These are phyloP conservation scores for Drosophila carrolli DNA, from an alignment of 1,140 invertebrate genomes.

Conservation along the genomic window DNA sequence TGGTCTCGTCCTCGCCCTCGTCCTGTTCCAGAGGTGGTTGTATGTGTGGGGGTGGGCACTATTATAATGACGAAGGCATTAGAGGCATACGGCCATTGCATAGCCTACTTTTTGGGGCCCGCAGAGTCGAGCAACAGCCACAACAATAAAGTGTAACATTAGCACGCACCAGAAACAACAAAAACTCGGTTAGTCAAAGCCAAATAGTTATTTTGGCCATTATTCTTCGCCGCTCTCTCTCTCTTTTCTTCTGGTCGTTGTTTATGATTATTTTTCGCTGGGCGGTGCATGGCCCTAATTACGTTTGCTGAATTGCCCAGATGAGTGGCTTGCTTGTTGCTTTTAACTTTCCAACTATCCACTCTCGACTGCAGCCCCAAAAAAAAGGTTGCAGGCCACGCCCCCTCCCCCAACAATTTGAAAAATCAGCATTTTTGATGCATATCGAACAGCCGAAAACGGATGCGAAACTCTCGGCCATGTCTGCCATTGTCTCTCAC, in stretches of 20 bases:
- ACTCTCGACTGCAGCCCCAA: conserved; percentile 4
- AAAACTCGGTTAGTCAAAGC: conserved; percentile 43
- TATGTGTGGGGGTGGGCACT: conserved; percentile 38
- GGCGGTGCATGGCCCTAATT: conserved; percentile 54
- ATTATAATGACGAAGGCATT: conserved; percentile 77
- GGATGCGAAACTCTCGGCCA: conserved; percentile 19
- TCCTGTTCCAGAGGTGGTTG: background rate
- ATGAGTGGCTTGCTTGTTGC: conserved; percentile 61
- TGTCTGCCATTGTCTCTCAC: conserved; percentile 12
- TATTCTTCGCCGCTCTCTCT: conserved; percentile 34
- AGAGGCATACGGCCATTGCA: conserved; percentile 60
- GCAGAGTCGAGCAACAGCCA: conserved; percentile 28
- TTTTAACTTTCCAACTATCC: conserved; percentile 12
- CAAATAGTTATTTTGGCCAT: conserved; percentile 71
- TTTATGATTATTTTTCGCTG: conserved; percentile 14
- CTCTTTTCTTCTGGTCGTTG: background rate
- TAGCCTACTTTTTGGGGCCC: conserved; percentile 74
- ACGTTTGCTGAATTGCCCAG: conserved; percentile 49
- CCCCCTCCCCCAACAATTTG: conserved; percentile 56
- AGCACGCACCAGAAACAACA: conserved; percentile 70
- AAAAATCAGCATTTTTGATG: conserved; percentile 48
- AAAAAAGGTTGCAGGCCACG: conserved; percentile 56
- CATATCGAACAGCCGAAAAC: conserved; percentile 44
- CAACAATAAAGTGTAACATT: conserved; percentile 74
- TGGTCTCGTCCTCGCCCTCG: conserved; percentile 55